These are phyloP conservation scores for Hirtodrosophila trivittata DNA, from an alignment of 2,888 invertebrate species.

Conservation along the genomic window DNA sequence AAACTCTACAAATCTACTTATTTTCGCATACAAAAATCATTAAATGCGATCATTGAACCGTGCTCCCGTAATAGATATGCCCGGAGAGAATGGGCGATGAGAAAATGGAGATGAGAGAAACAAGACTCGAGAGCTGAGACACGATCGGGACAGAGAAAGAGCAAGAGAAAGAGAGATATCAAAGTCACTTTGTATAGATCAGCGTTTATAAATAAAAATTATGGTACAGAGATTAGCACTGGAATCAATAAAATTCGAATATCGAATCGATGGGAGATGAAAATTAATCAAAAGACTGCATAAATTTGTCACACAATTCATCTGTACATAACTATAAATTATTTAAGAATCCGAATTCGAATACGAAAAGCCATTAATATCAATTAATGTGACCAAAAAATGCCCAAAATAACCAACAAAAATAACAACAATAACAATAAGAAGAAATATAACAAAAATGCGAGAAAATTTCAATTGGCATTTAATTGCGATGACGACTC, in stretches of 20 bases:
- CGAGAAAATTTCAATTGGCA: conserved; percentile 69
- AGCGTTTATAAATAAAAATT: conserved; percentile 68
- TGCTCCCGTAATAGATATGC: conserved; percentile 51
- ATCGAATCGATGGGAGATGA: conserved; percentile 38
- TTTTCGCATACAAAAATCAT: conserved; percentile 79
- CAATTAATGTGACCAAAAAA: conserved; percentile 56
- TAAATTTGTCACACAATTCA: conserved; percentile 70
- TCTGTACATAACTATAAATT: conserved; percentile 30
- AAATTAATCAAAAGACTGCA: conserved; percentile 63
- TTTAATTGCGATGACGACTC: conserved; percentile 69
- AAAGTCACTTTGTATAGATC: conserved; percentile 39
- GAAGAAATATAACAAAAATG: conserved; percentile 22
- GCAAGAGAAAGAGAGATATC: neutral
- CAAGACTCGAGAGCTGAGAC: neutral
- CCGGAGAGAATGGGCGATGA: conserved; percentile 5
- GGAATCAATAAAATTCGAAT: conserved; percentile 36
- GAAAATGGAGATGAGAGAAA: neutral
- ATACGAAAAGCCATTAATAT: conserved; percentile 58
- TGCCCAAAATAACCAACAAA: conserved; percentile 5
- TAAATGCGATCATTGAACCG: conserved; percentile 77
- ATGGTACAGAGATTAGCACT: conserved; percentile 54
- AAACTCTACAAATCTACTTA: conserved; percentile 70
- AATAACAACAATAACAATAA: neutral
- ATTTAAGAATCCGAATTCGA: conserved; percentile 46
- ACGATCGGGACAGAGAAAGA: neutral